Evolutionary conservation across 2,113 vertebrate genomes (phyloP).

Genomic region (Struthidea cinerea): DNA sequence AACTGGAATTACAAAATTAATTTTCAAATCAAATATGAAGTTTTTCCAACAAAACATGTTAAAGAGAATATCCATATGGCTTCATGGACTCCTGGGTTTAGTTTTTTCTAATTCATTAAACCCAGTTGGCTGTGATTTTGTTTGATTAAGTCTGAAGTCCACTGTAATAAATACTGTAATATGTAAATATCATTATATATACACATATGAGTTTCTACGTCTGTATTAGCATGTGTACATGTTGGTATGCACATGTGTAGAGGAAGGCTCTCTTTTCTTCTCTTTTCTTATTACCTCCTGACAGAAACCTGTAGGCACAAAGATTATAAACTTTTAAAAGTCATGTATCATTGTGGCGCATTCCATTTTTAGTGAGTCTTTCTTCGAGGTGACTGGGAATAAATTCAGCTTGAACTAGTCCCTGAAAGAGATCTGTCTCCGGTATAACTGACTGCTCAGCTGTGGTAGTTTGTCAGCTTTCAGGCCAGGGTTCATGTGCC

Average conservation of each 20-base stretch:
- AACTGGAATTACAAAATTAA: background rate
- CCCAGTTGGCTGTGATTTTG: background rate
- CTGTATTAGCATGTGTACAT: background rate
- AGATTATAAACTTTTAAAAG: background rate
- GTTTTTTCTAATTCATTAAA: background rate
- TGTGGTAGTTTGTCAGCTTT: background rate
- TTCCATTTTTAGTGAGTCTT: background rate
- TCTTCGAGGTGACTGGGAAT: background rate
- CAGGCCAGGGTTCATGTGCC: background rate
- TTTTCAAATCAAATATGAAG: background rate
- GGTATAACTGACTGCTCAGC: background rate
- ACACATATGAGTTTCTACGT: background rate
- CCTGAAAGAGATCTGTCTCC: background rate
- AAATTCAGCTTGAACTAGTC: conserved; percentile 18
- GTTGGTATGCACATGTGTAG: background rate
- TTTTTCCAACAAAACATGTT: background rate
- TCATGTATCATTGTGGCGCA: background rate
- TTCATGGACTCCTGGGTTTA: background rate
- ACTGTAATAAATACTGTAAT: background rate
- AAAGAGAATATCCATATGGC: background rate
- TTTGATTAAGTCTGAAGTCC: background rate
- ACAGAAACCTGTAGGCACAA: background rate
- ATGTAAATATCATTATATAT: background rate
- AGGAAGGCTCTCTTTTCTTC: background rate
- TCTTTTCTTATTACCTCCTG: background rate